phyloP scores from a whole-genome alignment of 2,113 vertebrate species.

The Charina bottae region DNA sequence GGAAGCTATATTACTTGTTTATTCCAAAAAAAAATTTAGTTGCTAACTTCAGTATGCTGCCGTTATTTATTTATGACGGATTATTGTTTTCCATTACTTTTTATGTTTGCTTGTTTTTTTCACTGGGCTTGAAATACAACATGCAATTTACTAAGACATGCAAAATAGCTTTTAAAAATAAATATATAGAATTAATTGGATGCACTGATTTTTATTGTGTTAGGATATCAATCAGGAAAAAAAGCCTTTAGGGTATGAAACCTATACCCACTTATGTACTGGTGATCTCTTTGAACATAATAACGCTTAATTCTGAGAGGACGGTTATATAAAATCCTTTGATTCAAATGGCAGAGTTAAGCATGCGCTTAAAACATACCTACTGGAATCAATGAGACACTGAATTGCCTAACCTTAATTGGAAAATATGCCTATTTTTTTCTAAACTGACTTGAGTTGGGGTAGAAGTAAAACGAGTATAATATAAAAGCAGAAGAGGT shows the following conservation, averaged over 20 bases:
- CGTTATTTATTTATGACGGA: background rate
- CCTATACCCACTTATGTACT: background rate
- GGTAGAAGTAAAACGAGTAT: background rate
- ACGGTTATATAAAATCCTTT: background rate
- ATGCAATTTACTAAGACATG: background rate
- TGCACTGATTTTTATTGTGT: background rate
- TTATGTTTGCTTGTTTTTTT: background rate
- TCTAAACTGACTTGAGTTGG: background rate
- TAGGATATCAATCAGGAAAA: background rate
- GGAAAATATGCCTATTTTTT: background rate
- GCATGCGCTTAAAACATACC: background rate
- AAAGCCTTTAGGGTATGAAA: background rate
- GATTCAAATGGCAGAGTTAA: background rate
- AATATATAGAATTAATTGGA: background rate
- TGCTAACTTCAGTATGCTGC: background rate
- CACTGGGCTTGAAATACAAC: background rate
- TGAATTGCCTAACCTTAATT: background rate
- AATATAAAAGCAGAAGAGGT: background rate
- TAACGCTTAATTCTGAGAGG: background rate
- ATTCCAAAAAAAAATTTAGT: slow-evolving; percentile 4
- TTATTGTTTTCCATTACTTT: slow-evolving; percentile 9
- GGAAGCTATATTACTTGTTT: background rate
- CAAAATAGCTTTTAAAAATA: background rate
- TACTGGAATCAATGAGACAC: background rate
- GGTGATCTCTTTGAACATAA: background rate